phyloP scores from a whole-genome alignment of 1,140 invertebrate species.

The Propsilocerus akamusi region DNA sequence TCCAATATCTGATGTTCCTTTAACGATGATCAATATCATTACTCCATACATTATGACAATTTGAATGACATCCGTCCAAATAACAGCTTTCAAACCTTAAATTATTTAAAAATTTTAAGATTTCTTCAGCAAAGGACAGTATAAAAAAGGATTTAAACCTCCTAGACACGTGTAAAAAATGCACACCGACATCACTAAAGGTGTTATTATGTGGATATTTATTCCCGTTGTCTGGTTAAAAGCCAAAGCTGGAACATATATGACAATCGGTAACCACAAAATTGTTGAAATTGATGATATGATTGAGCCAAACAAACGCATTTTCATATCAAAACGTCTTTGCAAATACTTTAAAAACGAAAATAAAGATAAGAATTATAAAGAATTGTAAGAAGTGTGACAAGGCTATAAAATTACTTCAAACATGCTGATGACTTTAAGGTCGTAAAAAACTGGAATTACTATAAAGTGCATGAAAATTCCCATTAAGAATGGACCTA shows the following conservation, averaged over 20 bases:
- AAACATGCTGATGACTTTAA: constrained; percentile 63
- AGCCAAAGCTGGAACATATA: constrained; percentile 45
- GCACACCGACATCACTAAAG: constrained; percentile 70
- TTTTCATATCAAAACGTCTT: constrained; percentile 45
- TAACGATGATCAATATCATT: constrained; percentile 57
- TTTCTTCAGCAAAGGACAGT: constrained; percentile 5
- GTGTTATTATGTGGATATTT: constrained; percentile 61
- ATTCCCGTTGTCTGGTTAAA: constrained; percentile 70
- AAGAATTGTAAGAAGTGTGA: constrained; percentile 4
- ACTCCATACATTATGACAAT: constrained; percentile 67
- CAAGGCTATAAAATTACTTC: constrained; percentile 33
- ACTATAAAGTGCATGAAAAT: constrained; percentile 46
- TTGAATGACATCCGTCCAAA: constrained; percentile 87
- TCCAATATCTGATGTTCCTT: constrained; percentile 60
- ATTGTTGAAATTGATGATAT: constrained; percentile 49
- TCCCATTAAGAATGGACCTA: constrained; percentile 40
- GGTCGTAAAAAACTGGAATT: constrained; percentile 63
- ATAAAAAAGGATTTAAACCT: constrained; percentile 10
- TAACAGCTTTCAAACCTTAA: constrained; percentile 79
- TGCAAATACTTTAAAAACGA: constrained; percentile 52
- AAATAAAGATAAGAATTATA: constrained; percentile 8
- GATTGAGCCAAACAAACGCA: constrained; percentile 51
- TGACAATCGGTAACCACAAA: constrained; percentile 42
- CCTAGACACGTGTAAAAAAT: constrained; percentile 76
- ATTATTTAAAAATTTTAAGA: not conserved